Evolutionary conservation across 2,113 vertebrate species (phyloP).

Genomic region (Chloropsis cyanopogon): DNA sequence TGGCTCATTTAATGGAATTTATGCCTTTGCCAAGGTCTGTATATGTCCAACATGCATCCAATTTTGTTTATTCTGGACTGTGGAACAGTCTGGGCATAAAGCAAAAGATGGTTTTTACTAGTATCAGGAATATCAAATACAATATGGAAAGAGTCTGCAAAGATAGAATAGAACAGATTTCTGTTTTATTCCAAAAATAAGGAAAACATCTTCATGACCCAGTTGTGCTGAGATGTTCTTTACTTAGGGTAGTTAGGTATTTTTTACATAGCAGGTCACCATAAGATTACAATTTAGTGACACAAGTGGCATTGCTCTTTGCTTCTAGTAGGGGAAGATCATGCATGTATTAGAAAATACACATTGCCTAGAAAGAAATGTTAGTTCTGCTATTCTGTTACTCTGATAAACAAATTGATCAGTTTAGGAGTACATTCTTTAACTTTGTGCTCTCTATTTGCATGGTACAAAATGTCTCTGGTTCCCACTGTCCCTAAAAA

Average conservation of each 20-base stretch:
- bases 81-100: background rate
- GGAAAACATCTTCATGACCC: background rate
- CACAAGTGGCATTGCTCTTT: background rate
- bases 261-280: background rate
- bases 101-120: background rate
- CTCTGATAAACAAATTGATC: background rate
- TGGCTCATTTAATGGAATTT: background rate
- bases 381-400: background rate
- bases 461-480: background rate
- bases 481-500: background rate
- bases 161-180: background rate
- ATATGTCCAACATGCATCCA: rapidly evolving
- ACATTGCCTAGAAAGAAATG: background rate
- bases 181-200: background rate
- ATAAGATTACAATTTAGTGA: background rate
- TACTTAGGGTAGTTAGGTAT: background rate
- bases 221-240: background rate
- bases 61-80: background rate
- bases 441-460: background rate
- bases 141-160: background rate
- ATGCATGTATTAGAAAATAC: background rate
- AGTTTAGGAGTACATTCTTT: background rate
- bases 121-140: background rate
- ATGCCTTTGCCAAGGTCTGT: background rate
- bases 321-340: background rate